These are phyloP conservation scores for Apamea epomidion DNA, from an alignment of 2,888 invertebrate species.

Conservation along the genomic window DNA sequence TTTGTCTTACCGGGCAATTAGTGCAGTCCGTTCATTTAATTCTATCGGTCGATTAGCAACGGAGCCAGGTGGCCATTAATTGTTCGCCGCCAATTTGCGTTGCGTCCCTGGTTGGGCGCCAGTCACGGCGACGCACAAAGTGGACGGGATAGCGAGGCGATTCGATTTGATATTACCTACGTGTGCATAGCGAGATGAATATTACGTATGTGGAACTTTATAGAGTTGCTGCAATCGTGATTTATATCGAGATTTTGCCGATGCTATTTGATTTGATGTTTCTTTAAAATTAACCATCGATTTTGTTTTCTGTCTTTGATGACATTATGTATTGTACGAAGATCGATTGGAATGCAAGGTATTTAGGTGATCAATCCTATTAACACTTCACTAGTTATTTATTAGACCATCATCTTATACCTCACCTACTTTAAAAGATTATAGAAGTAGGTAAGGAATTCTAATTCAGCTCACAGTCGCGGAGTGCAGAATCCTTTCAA, in stretches of 20 bases:
- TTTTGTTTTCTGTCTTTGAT: neutral
- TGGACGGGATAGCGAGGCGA: slow-evolving; percentile 69
- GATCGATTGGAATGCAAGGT: neutral
- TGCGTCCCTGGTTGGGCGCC: slow-evolving; percentile 79
- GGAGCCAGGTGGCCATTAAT: slow-evolving; percentile 87
- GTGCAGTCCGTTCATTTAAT: slow-evolving; percentile 90
- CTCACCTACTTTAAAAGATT: slow-evolving; percentile 18
- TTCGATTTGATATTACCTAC: slow-evolving; percentile 70
- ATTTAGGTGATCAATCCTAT: neutral
- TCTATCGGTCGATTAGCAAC: slow-evolving; percentile 90
- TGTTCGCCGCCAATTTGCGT: slow-evolving; percentile 86
- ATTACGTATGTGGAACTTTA: slow-evolving; percentile 64
- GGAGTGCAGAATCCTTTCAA: slow-evolving; percentile 63
- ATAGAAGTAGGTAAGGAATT: slow-evolving; percentile 26
- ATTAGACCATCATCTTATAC: neutral
- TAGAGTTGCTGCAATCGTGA: slow-evolving; percentile 30
- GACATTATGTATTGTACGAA: neutral
- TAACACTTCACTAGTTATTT: neutral
- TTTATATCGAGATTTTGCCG: slow-evolving; percentile 26
- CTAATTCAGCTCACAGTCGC: slow-evolving; percentile 45
- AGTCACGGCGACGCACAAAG: slow-evolving; percentile 74
- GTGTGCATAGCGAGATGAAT: slow-evolving; percentile 68
- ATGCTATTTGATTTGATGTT: slow-evolving; percentile 29
- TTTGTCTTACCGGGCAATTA: slow-evolving; percentile 90
- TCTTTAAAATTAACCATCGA: neutral